phyloP scores from a whole-genome alignment of 1,140 invertebrate genomes.

The Eubasilissa regina region DNA sequence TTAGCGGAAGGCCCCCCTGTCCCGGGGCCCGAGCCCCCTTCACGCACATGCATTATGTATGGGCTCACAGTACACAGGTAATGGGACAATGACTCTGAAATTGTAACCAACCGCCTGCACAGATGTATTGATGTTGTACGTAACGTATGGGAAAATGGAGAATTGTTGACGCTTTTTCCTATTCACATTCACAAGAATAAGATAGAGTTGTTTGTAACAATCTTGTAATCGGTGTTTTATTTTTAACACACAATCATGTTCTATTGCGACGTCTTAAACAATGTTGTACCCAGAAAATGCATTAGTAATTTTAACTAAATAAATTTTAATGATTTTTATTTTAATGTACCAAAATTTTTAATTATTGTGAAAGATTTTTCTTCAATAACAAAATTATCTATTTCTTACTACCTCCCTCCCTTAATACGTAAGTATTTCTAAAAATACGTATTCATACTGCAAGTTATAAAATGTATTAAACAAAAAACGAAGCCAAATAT shows the following conservation, averaged over 20 bases:
- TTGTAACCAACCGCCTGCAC: constrained; percentile 2
- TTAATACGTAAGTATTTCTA: no score
- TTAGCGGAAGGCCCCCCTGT: constrained; percentile 30
- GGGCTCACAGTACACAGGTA: constrained; percentile 54
- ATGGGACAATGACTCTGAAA: constrained; percentile 55
- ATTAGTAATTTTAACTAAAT: no score
- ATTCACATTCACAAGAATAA: constrained; percentile 9
- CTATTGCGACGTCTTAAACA: no score
- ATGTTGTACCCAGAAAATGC: no score
- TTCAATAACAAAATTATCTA: no score
- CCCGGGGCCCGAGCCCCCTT: constrained; percentile 10
- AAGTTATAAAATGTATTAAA: no score
- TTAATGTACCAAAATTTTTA: no score
- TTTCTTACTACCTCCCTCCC: no score
- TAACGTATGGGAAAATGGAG: constrained; percentile 22
- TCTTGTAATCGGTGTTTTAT: background rate
- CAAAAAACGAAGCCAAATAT: background rate
- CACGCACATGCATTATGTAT: constrained; percentile 59
- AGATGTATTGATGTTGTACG: constrained; percentile 11
- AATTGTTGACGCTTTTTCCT: background rate
- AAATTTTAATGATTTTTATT: no score
- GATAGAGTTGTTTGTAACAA: background rate
- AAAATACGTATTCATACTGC: no score
- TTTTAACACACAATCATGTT: no score
- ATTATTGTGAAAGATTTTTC: no score